phyloP scores from a whole-genome alignment of 1,140 invertebrate genomes.

The Drosophila kikkawai region DNA sequence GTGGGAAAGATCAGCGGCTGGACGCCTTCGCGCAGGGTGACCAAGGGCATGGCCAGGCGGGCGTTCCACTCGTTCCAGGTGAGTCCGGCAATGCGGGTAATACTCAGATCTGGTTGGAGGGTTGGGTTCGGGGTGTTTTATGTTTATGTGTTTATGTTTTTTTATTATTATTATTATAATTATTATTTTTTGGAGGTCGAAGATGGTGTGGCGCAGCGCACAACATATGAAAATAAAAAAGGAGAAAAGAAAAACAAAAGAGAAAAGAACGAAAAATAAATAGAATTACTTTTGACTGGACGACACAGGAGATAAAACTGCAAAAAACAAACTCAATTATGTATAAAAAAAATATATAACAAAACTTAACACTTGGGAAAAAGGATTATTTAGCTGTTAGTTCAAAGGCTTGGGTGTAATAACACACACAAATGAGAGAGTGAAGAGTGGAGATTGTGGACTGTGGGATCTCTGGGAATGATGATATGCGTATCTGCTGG shows the following conservation, averaged over 20 bases:
- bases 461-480: conserved; percentile 5
- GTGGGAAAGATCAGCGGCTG: conserved; percentile 82
- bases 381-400: conserved; percentile 37
- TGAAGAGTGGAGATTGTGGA: conserved; percentile 4
- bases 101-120: conserved; percentile 87
- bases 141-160: conserved; percentile 19
- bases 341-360: conserved; percentile 23
- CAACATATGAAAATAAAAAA: conserved; percentile 81
- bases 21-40: conserved; percentile 85
- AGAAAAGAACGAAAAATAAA: conserved; percentile 80
- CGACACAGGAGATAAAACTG: conserved; percentile 57
- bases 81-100: conserved; percentile 88
- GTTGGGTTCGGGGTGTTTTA: conserved; percentile 11
- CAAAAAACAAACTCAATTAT: conserved; percentile 40
- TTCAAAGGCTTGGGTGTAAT: conserved; percentile 20
- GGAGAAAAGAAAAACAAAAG: conserved; percentile 79
- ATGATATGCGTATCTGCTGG: conserved; percentile 12
- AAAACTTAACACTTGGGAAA: conserved; percentile 54
- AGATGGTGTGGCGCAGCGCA: conserved; percentile 57
- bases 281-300: conserved; percentile 80
- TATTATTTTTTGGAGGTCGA: conserved; percentile 23
- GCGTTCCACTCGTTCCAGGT: conserved; percentile 89
- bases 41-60: conserved; percentile 86
- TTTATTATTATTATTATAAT: background rate
- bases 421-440: conserved; percentile 41